A percentile compares a stretch with the other conserved stretches of the same genome.
Evolutionary conservation across 2,113 vertebrate genomes (phyloP).

Genomic region (Euleptes europaea): DNA sequence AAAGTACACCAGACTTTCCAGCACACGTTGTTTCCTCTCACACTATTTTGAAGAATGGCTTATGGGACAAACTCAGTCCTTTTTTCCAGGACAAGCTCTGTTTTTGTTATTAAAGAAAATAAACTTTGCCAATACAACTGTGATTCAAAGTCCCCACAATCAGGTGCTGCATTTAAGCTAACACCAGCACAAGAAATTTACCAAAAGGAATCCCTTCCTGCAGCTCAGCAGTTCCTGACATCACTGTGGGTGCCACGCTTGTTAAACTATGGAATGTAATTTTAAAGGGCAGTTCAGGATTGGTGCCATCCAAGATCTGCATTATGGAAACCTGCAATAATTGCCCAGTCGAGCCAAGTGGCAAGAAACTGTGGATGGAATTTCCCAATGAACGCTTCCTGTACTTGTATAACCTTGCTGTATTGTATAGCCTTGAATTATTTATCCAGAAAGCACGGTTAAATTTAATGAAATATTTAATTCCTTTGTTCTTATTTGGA

Average conservation of each 20-base stretch:
- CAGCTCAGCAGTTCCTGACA: not conserved
- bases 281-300: slow-evolving; percentile 18
- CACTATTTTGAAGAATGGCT: slow-evolving; percentile 6
- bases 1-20: slow-evolving; percentile 22
- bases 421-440: not conserved
- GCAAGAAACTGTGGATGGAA: not conserved
- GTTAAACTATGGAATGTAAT: not conserved
- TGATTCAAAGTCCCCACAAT: slow-evolving; percentile 5
- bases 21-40: slow-evolving; percentile 6
- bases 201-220: not conserved
- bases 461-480: not conserved
- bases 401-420: not conserved
- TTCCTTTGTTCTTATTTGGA: not conserved
- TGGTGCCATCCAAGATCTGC: rapidly evolving
- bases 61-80: not conserved
- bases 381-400: slow-evolving; percentile 12
- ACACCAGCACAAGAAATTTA: not conserved
- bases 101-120: slow-evolving; percentile 18
- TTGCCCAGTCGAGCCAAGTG: not conserved
- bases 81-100: slow-evolving; percentile 1
- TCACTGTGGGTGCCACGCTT: not conserved
- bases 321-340: not conserved
- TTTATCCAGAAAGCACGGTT: not conserved
- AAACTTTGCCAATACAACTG: not conserved
- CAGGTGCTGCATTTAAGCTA: not conserved